Evolutionary conservation across 2,113 vertebrate genomes (phyloP), one percentile per base, ranked within the genome.

Genomic region (Cottus gobio): DNA sequence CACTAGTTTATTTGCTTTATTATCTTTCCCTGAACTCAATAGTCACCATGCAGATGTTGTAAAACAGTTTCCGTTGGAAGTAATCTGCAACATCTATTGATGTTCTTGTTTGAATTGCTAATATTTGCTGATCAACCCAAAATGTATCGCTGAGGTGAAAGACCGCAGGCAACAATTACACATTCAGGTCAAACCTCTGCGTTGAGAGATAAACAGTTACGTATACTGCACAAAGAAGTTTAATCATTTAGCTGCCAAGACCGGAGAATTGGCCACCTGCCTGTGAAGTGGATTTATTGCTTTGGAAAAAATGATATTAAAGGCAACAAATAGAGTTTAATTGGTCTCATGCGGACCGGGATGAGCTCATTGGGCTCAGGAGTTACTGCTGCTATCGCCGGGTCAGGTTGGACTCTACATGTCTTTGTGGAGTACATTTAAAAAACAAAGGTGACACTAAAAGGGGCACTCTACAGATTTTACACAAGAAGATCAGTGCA

Each of bases 351-450:
- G 39, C 57, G 46, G 66, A 26, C 62, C 31, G 20, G 71, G 68
- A 75, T 37, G 37, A 74, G 70, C 67, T 75, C 62, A 76, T 76
- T 48, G 65, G 37, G 56, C 39, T 54, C 11, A 73, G 73, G 66
- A 7, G n/a, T 31, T 22, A 22, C 26, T 50, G 28, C 67, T 57
- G 61, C 58, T 28, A 13, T 16, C 11, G 34, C n/a, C 62, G 48
- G 48, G 46, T 54, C 16, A 31, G 54, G 34, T 6, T 31, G n/a
- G 26, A 56, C 36, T n/a, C 18, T 28, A 20, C 42, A 22, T 31
- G 28, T 67, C 44, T 65, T 44, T 42, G n/a, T 44, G 37, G 62
- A 28, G 44, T 7, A 2, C 15, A 16, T 64, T 16, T 24, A 1
- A 39, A n/a, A 37, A 37, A 36, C 2, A 18, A 18, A 16, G 31